Base-by-base conservation (phyloP, 2,113 vertebrate species). In the Theristicus caerulescens region DNA sequence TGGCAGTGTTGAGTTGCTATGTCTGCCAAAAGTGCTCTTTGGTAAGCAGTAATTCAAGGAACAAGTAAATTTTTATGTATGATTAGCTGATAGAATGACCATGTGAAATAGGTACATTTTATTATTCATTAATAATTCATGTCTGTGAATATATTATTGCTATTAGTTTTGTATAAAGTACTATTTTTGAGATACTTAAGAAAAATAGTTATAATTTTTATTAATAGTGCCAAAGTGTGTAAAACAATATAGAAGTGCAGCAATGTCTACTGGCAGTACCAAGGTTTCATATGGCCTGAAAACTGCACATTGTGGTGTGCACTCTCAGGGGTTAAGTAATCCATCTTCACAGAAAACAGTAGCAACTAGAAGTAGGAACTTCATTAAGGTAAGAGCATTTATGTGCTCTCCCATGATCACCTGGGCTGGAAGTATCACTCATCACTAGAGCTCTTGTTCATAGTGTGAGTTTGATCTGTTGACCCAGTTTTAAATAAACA, bases 71-170 rank as follows among this genome's bases (percentile, higher is more conserved):
- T 96, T 97, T 96, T 76, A 51, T 91, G 73, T 84, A 66, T 90
- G 93, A 98, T 97, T 97, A 96, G 62, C 80, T 95, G 88, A 96
- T 90, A 90, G 83, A 97, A 97, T 94, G 65, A 74, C 77, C 72
- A 61, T 64, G 36, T 65, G 40, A 95, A 96, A 82, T 80, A 94
- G 25, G 57, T 65, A 42, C 29, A 47, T 79, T 90, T 95, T 95
- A 92, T 93, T 95, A 94, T 93, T 97, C 7, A 77, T 97, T 9
- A 74, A 55, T 95, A 96, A 95, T 95, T 97, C 57, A 81, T 91
- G 55, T 62, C n/a, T 93, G 62, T 91, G 71, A 97, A 94, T 97
- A 85, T 91, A 87, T 96, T 95, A 78, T 70, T 97, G 54, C 62
- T 67, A 79, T 82, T 80, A 95, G 19, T 82, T 96, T 97, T 95